Conservation (phyloP, 2,888 invertebrate species). For the Hirtodrosophila alboralis region DNA sequence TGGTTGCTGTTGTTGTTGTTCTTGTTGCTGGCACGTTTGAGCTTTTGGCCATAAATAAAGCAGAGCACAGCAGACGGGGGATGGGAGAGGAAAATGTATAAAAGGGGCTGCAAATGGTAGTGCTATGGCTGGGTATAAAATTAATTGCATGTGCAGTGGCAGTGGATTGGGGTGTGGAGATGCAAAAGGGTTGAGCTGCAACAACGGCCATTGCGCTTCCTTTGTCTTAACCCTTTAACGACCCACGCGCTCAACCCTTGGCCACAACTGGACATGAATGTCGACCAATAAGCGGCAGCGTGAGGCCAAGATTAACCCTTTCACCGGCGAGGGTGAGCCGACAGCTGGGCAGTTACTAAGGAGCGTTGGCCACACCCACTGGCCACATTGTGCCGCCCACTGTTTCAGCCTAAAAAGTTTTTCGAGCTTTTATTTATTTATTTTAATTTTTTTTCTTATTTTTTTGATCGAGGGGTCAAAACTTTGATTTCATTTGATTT, state of each 20-base stretch:
- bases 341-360: background rate
- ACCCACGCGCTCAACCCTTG: slow-evolving; percentile 31
- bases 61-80: slow-evolving; percentile 2
- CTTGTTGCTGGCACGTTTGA: slow-evolving; percentile 30
- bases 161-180: slow-evolving; percentile 4
- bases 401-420: slow-evolving; percentile 14
- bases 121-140: slow-evolving; percentile 30
- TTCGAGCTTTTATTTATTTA: slow-evolving; percentile 10
- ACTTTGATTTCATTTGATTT: slow-evolving; percentile 75
- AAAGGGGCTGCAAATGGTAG: slow-evolving; percentile 1
- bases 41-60: slow-evolving; percentile 47
- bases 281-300: slow-evolving; percentile 40
- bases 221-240: slow-evolving; percentile 54
- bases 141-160: slow-evolving; percentile 48
- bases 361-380: slow-evolving; percentile 36
- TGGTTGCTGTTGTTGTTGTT: slow-evolving; percentile 42
- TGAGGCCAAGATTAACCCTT: slow-evolving; percentile 38
- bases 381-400: slow-evolving; percentile 8
- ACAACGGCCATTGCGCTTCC: slow-evolving; percentile 19
- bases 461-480: slow-evolving; percentile 29
- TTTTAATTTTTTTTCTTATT: too few relatives aligned
- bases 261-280: slow-evolving; percentile 30
- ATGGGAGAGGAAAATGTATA: slow-evolving; percentile 5
- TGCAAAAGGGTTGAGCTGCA: slow-evolving; percentile 16
- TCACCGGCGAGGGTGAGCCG: slow-evolving; percentile 31